Conservation (phyloP, 2,797 vertebrate species). For the Muscicapa striata region DNA sequence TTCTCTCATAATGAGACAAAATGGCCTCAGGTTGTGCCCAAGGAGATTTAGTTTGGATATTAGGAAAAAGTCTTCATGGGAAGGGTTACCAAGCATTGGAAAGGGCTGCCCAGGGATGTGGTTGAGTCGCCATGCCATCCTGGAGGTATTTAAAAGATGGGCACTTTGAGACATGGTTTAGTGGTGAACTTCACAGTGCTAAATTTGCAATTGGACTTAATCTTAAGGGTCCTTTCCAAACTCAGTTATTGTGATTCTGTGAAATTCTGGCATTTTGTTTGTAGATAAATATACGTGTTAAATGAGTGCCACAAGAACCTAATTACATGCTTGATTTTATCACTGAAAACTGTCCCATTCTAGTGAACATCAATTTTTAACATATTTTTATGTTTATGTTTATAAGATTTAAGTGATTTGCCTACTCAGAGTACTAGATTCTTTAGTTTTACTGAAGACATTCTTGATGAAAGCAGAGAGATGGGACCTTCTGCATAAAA, state of each 20-base stretch:
- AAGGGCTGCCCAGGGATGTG: background rate
- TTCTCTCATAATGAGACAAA: background rate
- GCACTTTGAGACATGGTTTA: rapidly evolving
- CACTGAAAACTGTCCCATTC: background rate
- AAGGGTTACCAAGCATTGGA: background rate
- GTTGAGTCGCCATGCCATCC: rapidly evolving
- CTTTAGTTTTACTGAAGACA: background rate
- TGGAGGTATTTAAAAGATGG: background rate
- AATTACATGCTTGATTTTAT: background rate
- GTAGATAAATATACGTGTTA: background rate
- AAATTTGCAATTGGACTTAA: background rate
- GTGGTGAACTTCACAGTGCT: background rate
- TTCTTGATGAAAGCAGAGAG: background rate
- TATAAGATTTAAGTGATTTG: background rate
- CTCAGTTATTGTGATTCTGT: background rate
- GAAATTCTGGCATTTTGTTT: background rate
- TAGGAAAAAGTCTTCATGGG: background rate
- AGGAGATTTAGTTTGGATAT: background rate
- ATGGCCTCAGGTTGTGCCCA: background rate
- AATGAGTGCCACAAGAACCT: background rate
- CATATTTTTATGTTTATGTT: background rate
- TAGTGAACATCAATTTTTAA: background rate
- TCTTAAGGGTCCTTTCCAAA: background rate
- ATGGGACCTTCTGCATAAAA: background rate
- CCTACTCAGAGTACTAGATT: background rate